Conservation (phyloP, 2,797 vertebrate genomes). For the Cercopithecus mitis region DNA sequence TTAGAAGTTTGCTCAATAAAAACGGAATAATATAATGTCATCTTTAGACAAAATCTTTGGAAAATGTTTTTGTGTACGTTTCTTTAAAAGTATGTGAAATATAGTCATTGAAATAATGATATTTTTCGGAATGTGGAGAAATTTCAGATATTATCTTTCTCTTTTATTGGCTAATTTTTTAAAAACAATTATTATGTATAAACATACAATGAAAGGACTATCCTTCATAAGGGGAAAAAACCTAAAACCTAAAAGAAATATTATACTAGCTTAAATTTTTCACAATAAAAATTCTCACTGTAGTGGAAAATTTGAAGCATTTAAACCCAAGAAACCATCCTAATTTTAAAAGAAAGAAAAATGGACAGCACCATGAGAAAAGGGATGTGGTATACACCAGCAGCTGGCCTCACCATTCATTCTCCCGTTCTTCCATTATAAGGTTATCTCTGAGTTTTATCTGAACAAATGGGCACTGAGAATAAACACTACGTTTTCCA, state of each 20-base stretch:
- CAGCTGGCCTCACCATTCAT: not conserved
- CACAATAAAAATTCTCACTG: not conserved
- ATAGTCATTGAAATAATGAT: not conserved
- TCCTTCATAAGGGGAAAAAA: not conserved
- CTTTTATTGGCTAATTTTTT: not conserved
- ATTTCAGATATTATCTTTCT: not conserved
- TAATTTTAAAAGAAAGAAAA: not conserved
- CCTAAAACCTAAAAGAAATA: not conserved
- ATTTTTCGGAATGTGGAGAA: not conserved
- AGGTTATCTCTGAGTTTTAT: not conserved
- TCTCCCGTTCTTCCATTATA: not conserved
- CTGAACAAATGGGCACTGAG: not conserved
- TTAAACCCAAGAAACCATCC: not conserved
- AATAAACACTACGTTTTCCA: not conserved
- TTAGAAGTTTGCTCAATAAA: not conserved
- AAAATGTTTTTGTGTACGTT: not conserved
- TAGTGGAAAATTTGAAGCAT: not conserved
- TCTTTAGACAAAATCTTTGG: not conserved
- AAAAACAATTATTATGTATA: not conserved
- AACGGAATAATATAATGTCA: not conserved
- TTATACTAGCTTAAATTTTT: not conserved
- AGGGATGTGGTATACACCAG: not conserved
- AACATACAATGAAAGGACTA: not conserved
- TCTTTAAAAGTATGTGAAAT: not conserved
- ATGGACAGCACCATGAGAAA: not conserved